Evolutionary conservation across 1,140 invertebrate species (phyloP).

Genomic region (Bilobella aurantiaca): DNA sequence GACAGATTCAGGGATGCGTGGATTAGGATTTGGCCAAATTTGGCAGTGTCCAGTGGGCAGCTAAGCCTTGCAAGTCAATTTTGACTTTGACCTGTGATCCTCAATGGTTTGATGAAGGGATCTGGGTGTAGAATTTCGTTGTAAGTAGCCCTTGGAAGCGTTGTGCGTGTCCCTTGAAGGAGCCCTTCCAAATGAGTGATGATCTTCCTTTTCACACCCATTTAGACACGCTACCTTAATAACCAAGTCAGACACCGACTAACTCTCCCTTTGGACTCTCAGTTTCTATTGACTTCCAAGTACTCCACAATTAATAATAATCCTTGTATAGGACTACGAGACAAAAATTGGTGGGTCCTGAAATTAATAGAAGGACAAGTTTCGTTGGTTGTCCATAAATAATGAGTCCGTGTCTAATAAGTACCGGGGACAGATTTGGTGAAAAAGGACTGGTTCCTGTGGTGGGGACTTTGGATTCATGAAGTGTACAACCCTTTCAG

Average conservation of each 20-base stretch:
- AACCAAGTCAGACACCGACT: neutral
- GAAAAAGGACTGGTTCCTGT: neutral
- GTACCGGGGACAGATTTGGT: neutral
- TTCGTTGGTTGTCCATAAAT: neutral
- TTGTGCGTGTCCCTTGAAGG: neutral
- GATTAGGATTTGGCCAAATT: too few species aligned
- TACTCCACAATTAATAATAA: too few species aligned
- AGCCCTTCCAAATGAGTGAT: slow-evolving; percentile 24
- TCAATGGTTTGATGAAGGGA: neutral
- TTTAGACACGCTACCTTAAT: slow-evolving; percentile 19
- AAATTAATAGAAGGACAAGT: too few species aligned
- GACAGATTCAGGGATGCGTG: too few species aligned
- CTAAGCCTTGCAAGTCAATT: neutral
- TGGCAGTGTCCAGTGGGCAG: too few species aligned
- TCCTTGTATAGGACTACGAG: too few species aligned
- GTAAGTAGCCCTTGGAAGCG: neutral
- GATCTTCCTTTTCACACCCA: slow-evolving; percentile 31
- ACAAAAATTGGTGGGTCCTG: too few species aligned
- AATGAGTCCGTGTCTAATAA: neutral
- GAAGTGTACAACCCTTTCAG: too few species aligned
- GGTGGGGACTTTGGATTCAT: neutral
- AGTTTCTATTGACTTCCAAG: neutral
- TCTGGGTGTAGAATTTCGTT: neutral
- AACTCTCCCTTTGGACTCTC: too few species aligned
- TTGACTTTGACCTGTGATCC: neutral